phyloP scores from a whole-genome alignment of 2,888 invertebrate species.

The Poecilobothrus nobilitatus region DNA sequence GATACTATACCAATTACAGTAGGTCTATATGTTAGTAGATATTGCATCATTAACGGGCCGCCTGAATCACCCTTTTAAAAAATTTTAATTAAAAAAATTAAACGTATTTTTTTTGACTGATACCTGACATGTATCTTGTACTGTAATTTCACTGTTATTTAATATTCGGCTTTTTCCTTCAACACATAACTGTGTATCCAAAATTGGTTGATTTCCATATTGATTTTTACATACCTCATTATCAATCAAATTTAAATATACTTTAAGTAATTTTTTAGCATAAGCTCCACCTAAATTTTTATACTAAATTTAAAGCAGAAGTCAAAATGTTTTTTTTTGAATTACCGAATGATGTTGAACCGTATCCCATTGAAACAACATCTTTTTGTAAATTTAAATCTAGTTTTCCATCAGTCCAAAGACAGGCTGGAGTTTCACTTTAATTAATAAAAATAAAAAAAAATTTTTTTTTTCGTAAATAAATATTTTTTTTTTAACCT shows the following conservation, averaged over 20 bases:
- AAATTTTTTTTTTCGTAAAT: neutral
- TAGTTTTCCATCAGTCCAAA: neutral
- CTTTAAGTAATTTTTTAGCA: neutral
- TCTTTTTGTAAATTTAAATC: neutral
- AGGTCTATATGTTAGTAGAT: slow-evolving; percentile 16
- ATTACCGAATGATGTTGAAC: slow-evolving; percentile 10
- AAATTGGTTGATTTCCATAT: slow-evolving; percentile 21
- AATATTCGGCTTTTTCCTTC: slow-evolving; percentile 25
- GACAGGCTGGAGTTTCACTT: neutral
- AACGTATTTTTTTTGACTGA: slow-evolving; percentile 10
- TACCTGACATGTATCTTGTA: slow-evolving; percentile 31
- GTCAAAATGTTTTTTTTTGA: too few relatives aligned
- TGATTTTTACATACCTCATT: neutral
- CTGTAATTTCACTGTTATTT: slow-evolving; percentile 4
- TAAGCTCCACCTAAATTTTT: neutral
- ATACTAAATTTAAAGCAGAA: neutral
- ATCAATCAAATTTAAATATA: neutral
- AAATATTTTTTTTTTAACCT: too few relatives aligned
- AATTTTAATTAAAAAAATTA: neutral
- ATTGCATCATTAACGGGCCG: slow-evolving; percentile 19
- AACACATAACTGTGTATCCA: slow-evolving; percentile 33
- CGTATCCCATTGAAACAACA: slow-evolving; percentile 22
- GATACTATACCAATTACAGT: slow-evolving; percentile 29
- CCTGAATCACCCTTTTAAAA: slow-evolving; percentile 27
- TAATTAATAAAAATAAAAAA: too few relatives aligned